Evolutionary conservation across 2,797 vertebrate genomes (phyloP).

Genomic region (Betta splendens): DNA sequence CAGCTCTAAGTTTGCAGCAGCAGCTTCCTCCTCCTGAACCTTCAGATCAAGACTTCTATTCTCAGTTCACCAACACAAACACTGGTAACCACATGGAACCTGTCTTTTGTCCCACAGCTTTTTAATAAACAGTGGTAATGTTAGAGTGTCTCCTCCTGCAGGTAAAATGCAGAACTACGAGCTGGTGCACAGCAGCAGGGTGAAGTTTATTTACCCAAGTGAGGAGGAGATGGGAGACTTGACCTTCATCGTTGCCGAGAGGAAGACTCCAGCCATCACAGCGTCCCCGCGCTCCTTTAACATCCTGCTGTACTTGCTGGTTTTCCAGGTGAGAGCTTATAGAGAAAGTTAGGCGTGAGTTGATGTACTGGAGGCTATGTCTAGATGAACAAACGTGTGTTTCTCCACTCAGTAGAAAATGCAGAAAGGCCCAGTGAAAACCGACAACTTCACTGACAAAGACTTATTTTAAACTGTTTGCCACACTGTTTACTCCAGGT

Average conservation of each 20-base stretch:
- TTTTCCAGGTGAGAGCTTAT: constrained; percentile 91
- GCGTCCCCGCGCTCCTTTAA: constrained; percentile 83
- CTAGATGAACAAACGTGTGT: neutral
- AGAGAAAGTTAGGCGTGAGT: no score
- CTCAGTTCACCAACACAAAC: constrained; percentile 91
- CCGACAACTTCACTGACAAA: no score
- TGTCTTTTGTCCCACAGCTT: no score
- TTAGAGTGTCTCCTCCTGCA: constrained; percentile 58
- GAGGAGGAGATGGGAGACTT: constrained; percentile 98
- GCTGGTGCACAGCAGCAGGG: constrained; percentile 95
- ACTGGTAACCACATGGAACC: no score
- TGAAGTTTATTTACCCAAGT: constrained; percentile 96
- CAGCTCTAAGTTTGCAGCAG: constrained; percentile 88
- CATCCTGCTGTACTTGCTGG: constrained; percentile 93
- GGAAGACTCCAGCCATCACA: constrained; percentile 75
- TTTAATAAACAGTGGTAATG: no score
- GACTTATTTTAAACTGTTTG: no score
- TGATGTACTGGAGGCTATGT: neutral
- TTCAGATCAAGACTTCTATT: constrained; percentile 95
- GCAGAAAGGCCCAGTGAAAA: no score
- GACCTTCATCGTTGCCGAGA: constrained; percentile 92
- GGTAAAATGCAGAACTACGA: constrained; percentile 98
- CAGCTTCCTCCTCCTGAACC: constrained; percentile 92
- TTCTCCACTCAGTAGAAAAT: neutral
- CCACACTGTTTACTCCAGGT: constrained; percentile 55